Conservation (phyloP, 1,140 invertebrate species). For the Neelides sp. region DNA sequence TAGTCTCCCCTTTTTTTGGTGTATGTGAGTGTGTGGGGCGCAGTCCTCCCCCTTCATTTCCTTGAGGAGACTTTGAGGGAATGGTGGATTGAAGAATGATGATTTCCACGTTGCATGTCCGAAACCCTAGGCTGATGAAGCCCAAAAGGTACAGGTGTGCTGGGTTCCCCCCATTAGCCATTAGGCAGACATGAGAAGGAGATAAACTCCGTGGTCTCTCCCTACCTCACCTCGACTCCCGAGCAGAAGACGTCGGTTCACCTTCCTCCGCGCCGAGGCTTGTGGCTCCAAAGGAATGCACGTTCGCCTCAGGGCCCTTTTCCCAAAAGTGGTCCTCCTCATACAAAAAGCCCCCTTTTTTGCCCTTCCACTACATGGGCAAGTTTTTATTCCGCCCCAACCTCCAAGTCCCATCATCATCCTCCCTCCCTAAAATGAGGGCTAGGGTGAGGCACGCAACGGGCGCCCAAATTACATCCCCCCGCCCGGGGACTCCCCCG, state of each 20-base stretch:
- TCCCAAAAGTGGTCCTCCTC: conserved; percentile 14
- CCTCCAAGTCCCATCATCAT: background rate
- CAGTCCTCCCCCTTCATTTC: too few species aligned
- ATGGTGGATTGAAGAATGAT: background rate
- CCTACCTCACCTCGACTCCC: too few species aligned
- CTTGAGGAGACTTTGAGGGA: too few species aligned
- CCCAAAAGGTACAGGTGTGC: background rate
- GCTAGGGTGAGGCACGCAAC: too few species aligned
- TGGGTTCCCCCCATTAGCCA: background rate
- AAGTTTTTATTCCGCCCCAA: background rate
- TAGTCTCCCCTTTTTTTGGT: too few species aligned
- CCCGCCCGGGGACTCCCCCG: too few species aligned
- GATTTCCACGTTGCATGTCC: conserved; percentile 3
- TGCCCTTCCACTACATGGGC: background rate
- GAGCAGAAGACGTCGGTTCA: too few species aligned
- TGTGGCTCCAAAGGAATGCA: conserved; percentile 16
- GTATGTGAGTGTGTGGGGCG: too few species aligned
- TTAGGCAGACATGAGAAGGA: background rate
- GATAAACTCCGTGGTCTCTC: background rate
- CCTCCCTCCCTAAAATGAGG: background rate
- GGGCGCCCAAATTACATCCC: too few species aligned
- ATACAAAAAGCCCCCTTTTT: background rate
- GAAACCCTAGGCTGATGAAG: background rate
- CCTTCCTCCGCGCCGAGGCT: too few species aligned
- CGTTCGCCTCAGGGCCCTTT: conserved; percentile 6